Percentiles rank a stretch among this genome's conserved stretches.
These are phyloP conservation scores for Anastrepha ludens DNA, from an alignment of 1,140 invertebrate species.

Conservation along the genomic window DNA sequence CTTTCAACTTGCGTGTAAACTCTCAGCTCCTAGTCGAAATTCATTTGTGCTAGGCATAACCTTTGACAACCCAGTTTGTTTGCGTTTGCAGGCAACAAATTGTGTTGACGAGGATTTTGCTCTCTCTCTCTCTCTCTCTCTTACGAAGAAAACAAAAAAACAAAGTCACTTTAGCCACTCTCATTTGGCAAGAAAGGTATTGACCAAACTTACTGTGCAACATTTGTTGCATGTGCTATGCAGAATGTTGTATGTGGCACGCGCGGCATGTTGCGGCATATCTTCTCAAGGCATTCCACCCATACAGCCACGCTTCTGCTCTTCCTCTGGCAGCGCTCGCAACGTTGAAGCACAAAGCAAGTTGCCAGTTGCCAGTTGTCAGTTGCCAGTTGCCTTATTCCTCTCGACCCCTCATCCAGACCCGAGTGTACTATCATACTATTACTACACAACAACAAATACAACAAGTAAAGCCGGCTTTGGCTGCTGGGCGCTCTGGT, in stretches of 20 bases:
- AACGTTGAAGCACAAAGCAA: not conserved
- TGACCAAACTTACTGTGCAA: conserved; percentile 27
- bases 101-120: not conserved
- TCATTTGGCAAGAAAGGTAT: not conserved
- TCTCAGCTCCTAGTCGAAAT: too few relatives aligned
- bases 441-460: not conserved
- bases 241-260: conserved; percentile 49
- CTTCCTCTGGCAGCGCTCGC: not conserved
- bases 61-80: not conserved
- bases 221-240: conserved; percentile 45
- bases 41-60: not conserved
- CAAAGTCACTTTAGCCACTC: not conserved
- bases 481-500: not conserved
- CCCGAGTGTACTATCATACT: not conserved
- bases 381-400: not conserved
- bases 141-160: too few relatives aligned
- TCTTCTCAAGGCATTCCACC: not conserved
- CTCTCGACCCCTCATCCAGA: not conserved
- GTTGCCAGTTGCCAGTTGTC: not conserved
- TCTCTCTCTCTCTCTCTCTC: not conserved
- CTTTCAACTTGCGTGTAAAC: too few relatives aligned
- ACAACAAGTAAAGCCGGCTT: conserved; percentile 52
- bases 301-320: not conserved
- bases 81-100: conserved; percentile 27
- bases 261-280: conserved; percentile 41